Percentiles rank a stretch among this genome's conserved stretches.
phyloP scores from a whole-genome alignment of 2,888 invertebrate species.

The Phengaris arion region DNA sequence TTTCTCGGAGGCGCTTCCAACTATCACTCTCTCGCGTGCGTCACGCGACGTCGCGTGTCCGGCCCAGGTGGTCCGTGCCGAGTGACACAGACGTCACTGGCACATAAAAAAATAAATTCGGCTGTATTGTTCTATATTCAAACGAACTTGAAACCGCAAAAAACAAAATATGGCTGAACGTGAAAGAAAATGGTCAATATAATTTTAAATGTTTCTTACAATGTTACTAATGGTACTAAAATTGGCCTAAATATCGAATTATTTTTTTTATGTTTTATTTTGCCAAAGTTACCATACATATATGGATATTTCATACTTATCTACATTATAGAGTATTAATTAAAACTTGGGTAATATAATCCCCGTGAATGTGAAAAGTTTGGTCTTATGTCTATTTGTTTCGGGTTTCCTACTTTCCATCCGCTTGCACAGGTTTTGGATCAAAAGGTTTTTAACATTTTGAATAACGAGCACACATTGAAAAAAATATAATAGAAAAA shows the following conservation, averaged over 20 bases:
- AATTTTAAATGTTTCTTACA: too few species aligned
- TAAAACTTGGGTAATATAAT: constrained; percentile 23
- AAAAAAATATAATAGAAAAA: too few species aligned
- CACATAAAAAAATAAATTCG: constrained; percentile 17
- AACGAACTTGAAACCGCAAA: not conserved
- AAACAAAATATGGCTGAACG: not conserved
- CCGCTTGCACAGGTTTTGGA: not conserved
- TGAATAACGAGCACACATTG: not conserved
- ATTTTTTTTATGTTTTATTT: not conserved
- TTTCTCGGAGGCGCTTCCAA: constrained; percentile 26
- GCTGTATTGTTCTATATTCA: not conserved
- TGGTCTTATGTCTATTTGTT: constrained; percentile 18
- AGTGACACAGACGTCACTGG: constrained; percentile 27
- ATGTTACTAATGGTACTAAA: too few species aligned
- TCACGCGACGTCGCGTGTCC: constrained; percentile 15
- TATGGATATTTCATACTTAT: too few species aligned
- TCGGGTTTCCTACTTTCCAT: not conserved
- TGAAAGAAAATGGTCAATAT: not conserved
- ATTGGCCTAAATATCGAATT: too few species aligned
- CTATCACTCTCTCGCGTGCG: constrained; percentile 20
- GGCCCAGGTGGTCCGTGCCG: constrained; percentile 27
- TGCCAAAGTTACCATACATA: not conserved
- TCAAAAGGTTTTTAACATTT: not conserved
- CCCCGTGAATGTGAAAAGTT: constrained; percentile 20
- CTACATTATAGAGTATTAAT: constrained; percentile 3